Percentiles rank a stretch among this genome's conserved stretches.
phyloP scores from a whole-genome alignment of 2,113 vertebrate genomes.

The Urocynchramus pylzowi region DNA sequence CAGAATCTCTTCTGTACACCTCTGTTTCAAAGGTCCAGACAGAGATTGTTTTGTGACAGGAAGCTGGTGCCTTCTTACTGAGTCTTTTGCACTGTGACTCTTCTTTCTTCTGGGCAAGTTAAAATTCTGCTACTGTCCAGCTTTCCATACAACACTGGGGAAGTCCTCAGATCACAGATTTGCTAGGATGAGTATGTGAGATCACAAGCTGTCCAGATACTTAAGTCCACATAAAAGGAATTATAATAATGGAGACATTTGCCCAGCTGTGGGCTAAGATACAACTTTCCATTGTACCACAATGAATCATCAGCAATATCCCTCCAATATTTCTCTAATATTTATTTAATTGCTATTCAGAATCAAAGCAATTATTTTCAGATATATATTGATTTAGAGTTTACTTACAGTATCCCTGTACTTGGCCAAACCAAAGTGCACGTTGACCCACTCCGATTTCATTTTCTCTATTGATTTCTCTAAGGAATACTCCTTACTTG shows the following conservation, averaged over 20 bases:
- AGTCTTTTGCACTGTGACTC: not conserved
- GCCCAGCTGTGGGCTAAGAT: not conserved
- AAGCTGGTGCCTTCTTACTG: not conserved
- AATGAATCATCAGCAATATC: not conserved
- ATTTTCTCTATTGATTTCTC: slow-evolving; percentile 89
- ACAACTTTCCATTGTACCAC: not conserved
- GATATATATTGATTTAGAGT: not conserved
- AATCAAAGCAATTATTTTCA: not conserved
- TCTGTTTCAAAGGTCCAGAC: not conserved
- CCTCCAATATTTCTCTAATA: not conserved
- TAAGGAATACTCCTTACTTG: slow-evolving; percentile 89
- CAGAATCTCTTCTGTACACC: not conserved
- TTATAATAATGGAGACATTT: not conserved
- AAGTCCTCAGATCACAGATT: not conserved
- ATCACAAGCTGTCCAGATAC: not conserved
- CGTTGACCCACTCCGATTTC: slow-evolving; percentile 81
- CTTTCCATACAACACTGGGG: not conserved
- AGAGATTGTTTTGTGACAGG: not conserved
- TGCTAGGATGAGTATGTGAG: not conserved
- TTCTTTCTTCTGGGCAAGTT: not conserved
- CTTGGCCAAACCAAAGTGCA: slow-evolving; percentile 73
- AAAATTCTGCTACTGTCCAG: not conserved
- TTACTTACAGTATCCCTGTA: slow-evolving; percentile 88
- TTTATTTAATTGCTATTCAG: not conserved
- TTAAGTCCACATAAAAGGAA: not conserved